Percentiles rank a stretch among this genome's conserved stretches.
Conservation (phyloP, 2,797 vertebrate species). For the Diceros bicornis region DNA sequence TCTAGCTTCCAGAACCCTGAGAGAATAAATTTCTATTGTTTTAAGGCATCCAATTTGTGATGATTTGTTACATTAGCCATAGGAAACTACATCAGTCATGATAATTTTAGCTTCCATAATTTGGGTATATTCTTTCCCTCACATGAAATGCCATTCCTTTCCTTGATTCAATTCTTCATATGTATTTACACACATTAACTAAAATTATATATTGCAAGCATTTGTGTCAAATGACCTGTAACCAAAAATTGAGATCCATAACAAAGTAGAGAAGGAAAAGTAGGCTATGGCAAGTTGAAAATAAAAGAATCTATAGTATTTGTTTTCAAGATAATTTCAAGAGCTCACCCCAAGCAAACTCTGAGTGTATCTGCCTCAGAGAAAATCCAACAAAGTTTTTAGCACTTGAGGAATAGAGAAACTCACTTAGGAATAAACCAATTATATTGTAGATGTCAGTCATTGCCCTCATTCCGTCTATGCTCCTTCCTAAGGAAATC, state of each 20-base stretch:
- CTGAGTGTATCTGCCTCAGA: neutral
- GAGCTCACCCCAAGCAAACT: conserved; percentile 38
- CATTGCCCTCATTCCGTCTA: neutral
- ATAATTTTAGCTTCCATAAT: conserved; percentile 33
- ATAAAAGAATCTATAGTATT: conserved; percentile 15
- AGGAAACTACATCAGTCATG: neutral
- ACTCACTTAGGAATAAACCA: neutral
- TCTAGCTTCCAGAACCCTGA: neutral
- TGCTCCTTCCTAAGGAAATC: neutral
- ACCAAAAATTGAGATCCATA: conserved; percentile 6
- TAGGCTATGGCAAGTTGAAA: neutral
- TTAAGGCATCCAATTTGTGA: neutral
- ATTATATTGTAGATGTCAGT: neutral
- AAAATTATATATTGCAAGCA: conserved; percentile 18
- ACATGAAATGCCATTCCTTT: neutral
- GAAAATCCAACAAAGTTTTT: conserved; percentile 17
- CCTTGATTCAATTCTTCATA: neutral
- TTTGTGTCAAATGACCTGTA: conserved; percentile 17
- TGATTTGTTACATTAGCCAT: neutral
- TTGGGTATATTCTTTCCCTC: neutral
- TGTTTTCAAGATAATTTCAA: conserved; percentile 45
- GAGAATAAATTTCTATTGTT: neutral
- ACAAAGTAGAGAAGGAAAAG: neutral
- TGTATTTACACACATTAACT: neutral
- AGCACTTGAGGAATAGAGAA: neutral